Evolutionary conservation across 1,140 invertebrate species (phyloP), one percentile per base, ranked within the genome.

Genomic region (Polypedilum pembai): DNA sequence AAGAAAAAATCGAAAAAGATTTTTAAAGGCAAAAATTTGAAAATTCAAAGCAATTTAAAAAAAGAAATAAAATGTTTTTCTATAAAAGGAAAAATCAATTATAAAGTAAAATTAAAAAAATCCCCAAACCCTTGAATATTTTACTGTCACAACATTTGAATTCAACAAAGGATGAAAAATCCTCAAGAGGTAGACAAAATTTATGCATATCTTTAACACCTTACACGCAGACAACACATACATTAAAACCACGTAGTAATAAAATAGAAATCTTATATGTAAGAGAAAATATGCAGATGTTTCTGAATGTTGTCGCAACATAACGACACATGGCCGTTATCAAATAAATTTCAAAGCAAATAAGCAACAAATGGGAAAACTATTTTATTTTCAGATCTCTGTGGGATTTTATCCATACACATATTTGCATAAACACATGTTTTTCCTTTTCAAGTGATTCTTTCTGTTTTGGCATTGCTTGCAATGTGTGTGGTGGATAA

Each of bases 361-460:
- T 12, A 56, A 56, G 45, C 45, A 56, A 56, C 45, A 56, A 56
- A 56, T 56, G 45, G 45, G 45, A 56, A 56, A 56, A 56, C 45
- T 56, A 56, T 56, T 56, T 56, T 12, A 4, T 56, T n/a, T 56
- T 56, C n/a, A n/a, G 45, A 56, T n/a, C n/a, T 45, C 15, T 56
- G 12, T 12, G 45, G 45, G n/a, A n/a, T 56, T 56, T 56, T 45
- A 10, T 41, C 10, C 40, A 12, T 45, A 12, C 41, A 4, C 8
- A 1, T 15, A 45, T 56, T 56, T 56, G 45, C 45, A 56, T 56
- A 56, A 12, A 56, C 45, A 56, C 45, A 56, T 56, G 45, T 56
- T 56, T 56, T 56, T 56, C 8, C 2, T 56, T 12, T 56, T 56
- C 10, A n/a, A n/a, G 8, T 56, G 12, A 15, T 56, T 56, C 45